phyloP scores from a whole-genome alignment of 53 echinoderm and acorn worm species.

The Astropecten irregularis region DNA sequence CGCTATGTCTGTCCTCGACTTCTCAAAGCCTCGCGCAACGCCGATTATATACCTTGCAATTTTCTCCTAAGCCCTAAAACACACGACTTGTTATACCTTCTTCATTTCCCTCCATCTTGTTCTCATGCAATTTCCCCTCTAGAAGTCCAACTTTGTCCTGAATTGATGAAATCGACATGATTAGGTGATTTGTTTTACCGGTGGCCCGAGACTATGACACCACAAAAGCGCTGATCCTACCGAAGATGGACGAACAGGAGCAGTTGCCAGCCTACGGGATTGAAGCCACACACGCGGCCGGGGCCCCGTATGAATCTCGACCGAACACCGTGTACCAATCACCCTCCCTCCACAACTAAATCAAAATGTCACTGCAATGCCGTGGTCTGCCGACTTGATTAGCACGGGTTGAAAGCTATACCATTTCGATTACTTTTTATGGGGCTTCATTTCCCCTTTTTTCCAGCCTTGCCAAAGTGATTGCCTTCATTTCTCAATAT shows the following conservation, averaged over 20 bases:
- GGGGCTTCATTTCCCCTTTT: conserved; percentile 35
- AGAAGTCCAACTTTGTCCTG: conserved; percentile 12
- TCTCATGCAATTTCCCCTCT: not conserved
- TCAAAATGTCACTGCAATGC: conserved; percentile 11
- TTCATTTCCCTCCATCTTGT: not conserved
- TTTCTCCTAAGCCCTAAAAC: conserved; percentile 20
- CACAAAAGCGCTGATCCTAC: conserved; percentile 19
- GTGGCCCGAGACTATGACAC: conserved; percentile 30
- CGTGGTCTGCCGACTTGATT: conserved; percentile 43
- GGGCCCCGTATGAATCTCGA: not conserved
- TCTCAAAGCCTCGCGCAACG: not conserved
- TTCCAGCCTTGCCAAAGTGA: conserved; percentile 33
- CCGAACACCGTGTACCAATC: not conserved
- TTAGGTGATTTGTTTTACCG: conserved; percentile 51
- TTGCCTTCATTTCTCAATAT: conserved; percentile 63
- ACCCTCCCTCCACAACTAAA: conserved; percentile 28
- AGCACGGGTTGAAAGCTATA: conserved; percentile 50
- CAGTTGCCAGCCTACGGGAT: conserved; percentile 15
- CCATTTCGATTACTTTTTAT: conserved; percentile 62
- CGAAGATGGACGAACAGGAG: conserved; percentile 28
- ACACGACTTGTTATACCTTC: not conserved
- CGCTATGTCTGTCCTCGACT: not conserved
- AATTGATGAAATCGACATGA: conserved; percentile 40
- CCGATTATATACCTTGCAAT: conserved; percentile 24
- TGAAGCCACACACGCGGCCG: not conserved